Evolutionary conservation across 2,888 invertebrate species (phyloP), one percentile per base, ranked within the genome.

Genomic region (Epinotia ramella): DNA sequence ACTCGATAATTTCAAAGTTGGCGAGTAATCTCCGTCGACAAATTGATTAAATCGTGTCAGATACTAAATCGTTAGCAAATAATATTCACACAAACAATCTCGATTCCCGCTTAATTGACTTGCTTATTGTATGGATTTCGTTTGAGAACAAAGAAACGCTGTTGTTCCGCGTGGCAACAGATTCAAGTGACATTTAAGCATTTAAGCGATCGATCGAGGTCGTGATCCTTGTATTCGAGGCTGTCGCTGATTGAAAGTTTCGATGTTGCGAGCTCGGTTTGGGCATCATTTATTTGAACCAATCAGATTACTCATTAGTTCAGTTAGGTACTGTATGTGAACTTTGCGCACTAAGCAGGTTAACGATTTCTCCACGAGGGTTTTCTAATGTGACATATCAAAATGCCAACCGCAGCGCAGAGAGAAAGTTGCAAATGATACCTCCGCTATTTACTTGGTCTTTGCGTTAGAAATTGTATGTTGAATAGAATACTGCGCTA

Each of bases 101-200:
- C 82, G 80, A 84, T 88, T 86, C 81, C 81, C 82, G 80, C 84
- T 88, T 86, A 84, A 87, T 87, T 84, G 79, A 83, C 81, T 85
- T 83, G 84, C 85, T 88, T 84, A 89, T 90, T 90, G 89, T 90
- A 81, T 87, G 86, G 85, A 87, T 85, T 88, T 84, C 82, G 83
- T 82, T 82, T 76, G 84, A 83, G 89, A 89, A 90, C 90, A 91
- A 92, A 90, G 89, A 88, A 86, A 85, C 86, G 83, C 81, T 81
- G 78, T 81, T 86, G 87, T 93, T 93, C 93, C 92, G 92, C 89
- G 83, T 91, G 85, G 90, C 87, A 90, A 91, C 91, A 80, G 81
- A 85, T 85, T 82, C 91, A 87, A 91, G 89, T 93, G 93, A 92
- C 91, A 93, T 93, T 93, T 92, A 91, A 89, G 82, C 91, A 93